Evolutionary conservation across 2,797 vertebrate species (phyloP), one percentile per base, ranked within the genome.

Genomic region (Arnoldichthys spilopterus): DNA sequence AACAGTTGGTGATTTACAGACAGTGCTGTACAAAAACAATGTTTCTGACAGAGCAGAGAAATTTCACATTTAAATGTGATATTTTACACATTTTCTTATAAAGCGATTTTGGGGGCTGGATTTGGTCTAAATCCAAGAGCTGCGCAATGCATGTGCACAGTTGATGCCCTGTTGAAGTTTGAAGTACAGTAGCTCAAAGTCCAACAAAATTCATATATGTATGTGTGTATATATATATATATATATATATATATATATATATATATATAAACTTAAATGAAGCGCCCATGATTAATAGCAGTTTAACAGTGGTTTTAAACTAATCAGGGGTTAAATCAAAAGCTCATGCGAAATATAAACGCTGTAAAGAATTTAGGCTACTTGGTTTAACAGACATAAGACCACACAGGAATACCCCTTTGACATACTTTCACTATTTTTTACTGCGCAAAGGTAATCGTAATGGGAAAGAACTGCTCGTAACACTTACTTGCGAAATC

Each of bases 81-180:
- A 43, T 43, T 43, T 37, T 43, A 43, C 40, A 43, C 3, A 11
- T 4, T 37, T 37, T 37, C 34, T 37, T 8, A 43, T 43, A 1
- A 43, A 43, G 40, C 3, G 11, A 43, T 43, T 43, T 12, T 43
- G 5, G 40, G 9, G 9, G 40, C 11, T 43, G 40, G 40, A 12
- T 43, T 37, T 37, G 34, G n/a, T n/a, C n/a, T n/a, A n/a, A n/a
- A n/a, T 1, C 22, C 40, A 20, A 20, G 8, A 8, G 54, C 56
- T 80, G 82, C 75, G 66, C 45, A 84, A 69, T 24, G 32, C 49
- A 0, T 56, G 34, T 79, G 79, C 82, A 75, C 3, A 26, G 3
- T 30, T 81, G 82, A 83, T 16, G 4, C n/a, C 12, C 11, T 56
- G 3, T 64, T 72, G 20, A 53, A 56, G 20, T 7, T 22, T 13